Conservation (phyloP, 1,140 invertebrate genomes). For the Phortica variegata region DNA sequence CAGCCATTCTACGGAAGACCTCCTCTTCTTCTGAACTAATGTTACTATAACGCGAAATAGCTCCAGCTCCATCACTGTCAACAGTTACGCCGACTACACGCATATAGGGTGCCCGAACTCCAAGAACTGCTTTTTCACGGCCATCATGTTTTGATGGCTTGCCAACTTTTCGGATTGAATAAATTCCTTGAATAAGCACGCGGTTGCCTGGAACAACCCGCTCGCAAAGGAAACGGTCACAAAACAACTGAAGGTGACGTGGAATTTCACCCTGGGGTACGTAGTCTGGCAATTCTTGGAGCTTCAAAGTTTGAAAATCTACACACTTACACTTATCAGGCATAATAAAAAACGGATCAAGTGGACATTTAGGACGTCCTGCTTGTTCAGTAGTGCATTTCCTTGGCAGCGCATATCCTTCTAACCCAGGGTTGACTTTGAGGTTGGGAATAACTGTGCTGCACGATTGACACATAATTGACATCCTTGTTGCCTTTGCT, state of each 20-base stretch:
- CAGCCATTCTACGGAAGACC: slow-evolving; percentile 81
- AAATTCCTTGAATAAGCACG: slow-evolving; percentile 92
- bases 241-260: slow-evolving; percentile 92
- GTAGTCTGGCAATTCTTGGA: slow-evolving; percentile 95
- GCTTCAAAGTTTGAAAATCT: slow-evolving; percentile 81
- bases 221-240: slow-evolving; percentile 94
- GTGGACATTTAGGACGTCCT: slow-evolving; percentile 85
- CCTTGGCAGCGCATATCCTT: slow-evolving; percentile 94
- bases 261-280: slow-evolving; percentile 99
- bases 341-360: slow-evolving; percentile 97
- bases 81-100: slow-evolving; percentile 90
- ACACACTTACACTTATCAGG: slow-evolving; percentile 97
- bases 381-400: slow-evolving; percentile 94
- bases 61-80: slow-evolving; percentile 77
- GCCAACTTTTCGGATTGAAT: slow-evolving; percentile 90
- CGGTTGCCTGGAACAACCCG: slow-evolving; percentile 94
- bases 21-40: slow-evolving; percentile 90
- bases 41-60: slow-evolving; percentile 58
- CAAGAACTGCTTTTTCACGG: slow-evolving; percentile 85
- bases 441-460: slow-evolving; percentile 87
- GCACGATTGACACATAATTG: slow-evolving; percentile 95
- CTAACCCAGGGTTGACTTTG: slow-evolving; percentile 89
- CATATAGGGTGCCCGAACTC: slow-evolving; percentile 91
- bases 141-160: slow-evolving; percentile 64
- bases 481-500: slow-evolving; percentile 92